phyloP scores from a whole-genome alignment of 92 coral and sea anemone species.

The Paragorgia papillata region DNA sequence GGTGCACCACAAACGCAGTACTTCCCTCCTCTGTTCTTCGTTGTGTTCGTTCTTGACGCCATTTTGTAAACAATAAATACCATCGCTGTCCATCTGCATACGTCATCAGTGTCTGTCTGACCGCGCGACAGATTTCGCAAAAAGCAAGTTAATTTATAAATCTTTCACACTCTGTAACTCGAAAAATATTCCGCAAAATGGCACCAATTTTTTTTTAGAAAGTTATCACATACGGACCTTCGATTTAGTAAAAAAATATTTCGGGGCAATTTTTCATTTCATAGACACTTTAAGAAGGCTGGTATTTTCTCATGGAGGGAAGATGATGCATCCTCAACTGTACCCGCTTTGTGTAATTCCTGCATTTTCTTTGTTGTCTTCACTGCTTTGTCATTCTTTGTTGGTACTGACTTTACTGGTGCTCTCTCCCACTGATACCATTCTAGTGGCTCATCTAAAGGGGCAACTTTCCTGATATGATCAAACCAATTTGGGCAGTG shows the following conservation, averaged over 20 bases:
- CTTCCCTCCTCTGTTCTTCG: conserved; percentile 18
- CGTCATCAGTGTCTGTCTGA: background rate
- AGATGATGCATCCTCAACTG: no score
- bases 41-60: background rate
- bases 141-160: background rate
- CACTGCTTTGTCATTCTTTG: no score
- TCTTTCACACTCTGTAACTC: background rate
- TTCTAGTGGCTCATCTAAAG: conserved; percentile 41
- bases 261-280: background rate
- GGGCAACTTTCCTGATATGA: conserved; percentile 13
- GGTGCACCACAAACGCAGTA: conserved; percentile 41
- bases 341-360: no score
- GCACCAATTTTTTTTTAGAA: background rate
- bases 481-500: conserved; percentile 44
- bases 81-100: background rate
- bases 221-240: background rate
- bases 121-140: background rate
- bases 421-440: conserved; percentile 34
- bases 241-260: background rate
- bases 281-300: background rate
- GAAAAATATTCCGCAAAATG: background rate
- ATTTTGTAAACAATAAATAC: background rate
- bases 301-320: no score
- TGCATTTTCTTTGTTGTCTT: no score
- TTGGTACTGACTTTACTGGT: no score